These are phyloP conservation scores for Virgularia gustaviana DNA, from an alignment of 92 coral and sea anemone genomes.

Conservation along the genomic window DNA sequence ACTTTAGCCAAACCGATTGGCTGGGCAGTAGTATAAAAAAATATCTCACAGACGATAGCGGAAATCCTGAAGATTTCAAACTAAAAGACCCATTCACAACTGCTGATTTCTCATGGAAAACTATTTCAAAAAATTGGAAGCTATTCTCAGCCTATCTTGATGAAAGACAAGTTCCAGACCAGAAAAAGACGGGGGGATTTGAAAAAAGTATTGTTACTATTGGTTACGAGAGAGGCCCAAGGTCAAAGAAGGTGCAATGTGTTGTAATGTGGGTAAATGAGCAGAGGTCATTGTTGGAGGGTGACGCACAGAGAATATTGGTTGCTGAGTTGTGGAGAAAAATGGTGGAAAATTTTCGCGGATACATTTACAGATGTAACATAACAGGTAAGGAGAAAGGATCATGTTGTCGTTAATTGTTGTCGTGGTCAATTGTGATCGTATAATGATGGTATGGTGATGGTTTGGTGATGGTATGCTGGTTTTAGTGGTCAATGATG, in stretches of 20 bases:
- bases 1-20: no score
- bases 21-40: no score
- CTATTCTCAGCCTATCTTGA: conserved; percentile 7
- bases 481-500: no score
- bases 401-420: no score
- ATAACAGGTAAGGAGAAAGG: background rate
- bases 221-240: conserved; percentile 6
- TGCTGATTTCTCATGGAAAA: conserved; percentile 12
- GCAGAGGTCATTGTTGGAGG: background rate
- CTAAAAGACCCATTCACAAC: no score
- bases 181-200: background rate
- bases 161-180: background rate
- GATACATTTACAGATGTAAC: background rate
- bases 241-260: background rate
- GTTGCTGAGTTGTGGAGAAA: conserved; percentile 1
- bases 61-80: no score
- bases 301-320: background rate
- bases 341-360: background rate
- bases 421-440: no score
- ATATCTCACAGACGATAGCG: no score
- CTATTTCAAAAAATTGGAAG: background rate
- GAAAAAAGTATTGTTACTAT: conserved; percentile 5
- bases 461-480: no score
- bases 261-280: conserved; percentile 2
- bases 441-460: no score